Conservation (phyloP, 2,797 vertebrate genomes). For the Hapalemur alaotrensis region DNA sequence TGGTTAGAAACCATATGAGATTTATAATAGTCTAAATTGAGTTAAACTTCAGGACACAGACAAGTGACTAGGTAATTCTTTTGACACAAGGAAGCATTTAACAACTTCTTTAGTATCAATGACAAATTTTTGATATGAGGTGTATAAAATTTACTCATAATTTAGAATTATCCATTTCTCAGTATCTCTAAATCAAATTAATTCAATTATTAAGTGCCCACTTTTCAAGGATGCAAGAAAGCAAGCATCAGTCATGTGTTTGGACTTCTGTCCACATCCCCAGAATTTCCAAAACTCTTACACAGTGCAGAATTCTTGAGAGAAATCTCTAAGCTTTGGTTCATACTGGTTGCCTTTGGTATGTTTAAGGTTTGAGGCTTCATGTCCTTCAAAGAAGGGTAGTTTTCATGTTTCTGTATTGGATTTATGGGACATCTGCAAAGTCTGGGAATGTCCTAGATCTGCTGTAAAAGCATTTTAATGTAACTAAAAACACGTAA, state of each 20-base stretch:
- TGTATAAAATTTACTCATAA: not conserved
- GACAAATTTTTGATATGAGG: not conserved
- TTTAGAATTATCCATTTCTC: not conserved
- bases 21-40: slow-evolving; percentile 15
- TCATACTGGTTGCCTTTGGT: not conserved
- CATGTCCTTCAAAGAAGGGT: not conserved
- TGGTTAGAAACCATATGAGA: not conserved
- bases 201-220: not conserved
- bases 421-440: not conserved
- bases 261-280: not conserved
- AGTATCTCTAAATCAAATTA: not conserved
- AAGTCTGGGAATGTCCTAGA: not conserved
- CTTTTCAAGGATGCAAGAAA: not conserved
- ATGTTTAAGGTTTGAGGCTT: not conserved
- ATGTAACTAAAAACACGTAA: not conserved
- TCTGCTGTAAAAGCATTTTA: not conserved
- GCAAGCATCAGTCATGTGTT: not conserved
- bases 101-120: not conserved
- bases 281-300: not conserved
- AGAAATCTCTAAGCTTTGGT: not conserved
- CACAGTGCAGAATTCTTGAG: not conserved
- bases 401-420: not conserved
- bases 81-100: not conserved
- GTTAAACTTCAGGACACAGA: slow-evolving; percentile 6
- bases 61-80: slow-evolving; percentile 27